Conservation (phyloP, 2,113 vertebrate genomes). For the Pantherophis guttatus region DNA sequence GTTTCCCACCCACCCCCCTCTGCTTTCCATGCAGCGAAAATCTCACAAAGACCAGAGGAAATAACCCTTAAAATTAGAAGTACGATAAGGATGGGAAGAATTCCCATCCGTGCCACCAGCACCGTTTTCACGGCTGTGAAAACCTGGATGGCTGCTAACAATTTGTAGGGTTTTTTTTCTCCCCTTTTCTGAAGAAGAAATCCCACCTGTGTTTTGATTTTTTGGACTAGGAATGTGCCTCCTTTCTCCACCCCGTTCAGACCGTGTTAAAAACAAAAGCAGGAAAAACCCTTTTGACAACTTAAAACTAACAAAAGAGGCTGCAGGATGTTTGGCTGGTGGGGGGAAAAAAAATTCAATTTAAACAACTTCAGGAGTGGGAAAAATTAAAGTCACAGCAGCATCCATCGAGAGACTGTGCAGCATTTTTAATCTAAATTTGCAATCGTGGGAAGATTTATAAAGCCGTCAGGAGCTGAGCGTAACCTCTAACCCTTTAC, state of each 20-base stretch:
- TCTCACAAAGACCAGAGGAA: background rate
- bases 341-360: too few relatives aligned
- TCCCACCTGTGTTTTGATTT: too few relatives aligned
- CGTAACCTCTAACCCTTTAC: background rate
- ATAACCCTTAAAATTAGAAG: background rate
- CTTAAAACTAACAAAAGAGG: background rate
- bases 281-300: background rate
- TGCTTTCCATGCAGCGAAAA: background rate
- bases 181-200: background rate
- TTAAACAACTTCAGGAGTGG: background rate
- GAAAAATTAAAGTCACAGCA: background rate
- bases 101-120: background rate
- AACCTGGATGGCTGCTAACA: background rate
- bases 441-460: background rate
- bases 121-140: background rate
- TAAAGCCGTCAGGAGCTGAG: background rate
- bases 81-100: background rate
- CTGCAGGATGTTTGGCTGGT: background rate
- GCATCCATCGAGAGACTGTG: background rate
- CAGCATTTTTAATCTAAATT: background rate
- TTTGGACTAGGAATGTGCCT: background rate
- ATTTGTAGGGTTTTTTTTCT: background rate
- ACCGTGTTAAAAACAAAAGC: background rate
- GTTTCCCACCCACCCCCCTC: accelerated
- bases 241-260: background rate